These are phyloP conservation scores for Apodemia hepburni DNA, from an alignment of 2,888 invertebrate genomes.

Conservation along the genomic window DNA sequence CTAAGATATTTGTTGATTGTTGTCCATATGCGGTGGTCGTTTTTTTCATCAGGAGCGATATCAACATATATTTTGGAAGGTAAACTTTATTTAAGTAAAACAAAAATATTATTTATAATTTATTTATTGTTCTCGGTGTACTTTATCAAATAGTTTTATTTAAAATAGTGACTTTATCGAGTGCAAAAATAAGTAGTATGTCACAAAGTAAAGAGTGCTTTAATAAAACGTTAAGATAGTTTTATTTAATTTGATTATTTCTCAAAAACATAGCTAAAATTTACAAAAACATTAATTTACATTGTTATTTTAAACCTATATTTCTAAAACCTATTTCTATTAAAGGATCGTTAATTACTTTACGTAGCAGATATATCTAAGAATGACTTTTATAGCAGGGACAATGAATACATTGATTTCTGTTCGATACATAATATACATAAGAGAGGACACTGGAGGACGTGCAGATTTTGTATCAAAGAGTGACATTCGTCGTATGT, in stretches of 20 bases:
- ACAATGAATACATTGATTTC: background rate
- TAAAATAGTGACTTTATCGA: constrained; percentile 73
- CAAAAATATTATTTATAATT: constrained; percentile 44
- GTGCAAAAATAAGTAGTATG: constrained; percentile 71
- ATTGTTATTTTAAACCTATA: background rate
- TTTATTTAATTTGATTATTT: constrained; percentile 1
- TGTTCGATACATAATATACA: background rate
- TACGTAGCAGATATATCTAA: background rate
- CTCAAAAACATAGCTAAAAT: background rate
- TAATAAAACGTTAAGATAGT: constrained; percentile 28
- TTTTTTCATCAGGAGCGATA: too few species aligned
- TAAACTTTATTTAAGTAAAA: constrained; percentile 41
- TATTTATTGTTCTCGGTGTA: constrained; percentile 72
- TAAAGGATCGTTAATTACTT: background rate
- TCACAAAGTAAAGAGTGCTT: constrained; percentile 68
- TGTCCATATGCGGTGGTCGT: too few species aligned
- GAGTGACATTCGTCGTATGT: too few species aligned
- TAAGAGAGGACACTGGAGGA: too few species aligned
- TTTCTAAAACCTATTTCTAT: background rate
- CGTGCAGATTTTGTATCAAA: too few species aligned
- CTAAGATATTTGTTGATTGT: too few species aligned
- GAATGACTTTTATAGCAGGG: constrained; percentile 13
- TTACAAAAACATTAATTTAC: constrained; percentile 8
- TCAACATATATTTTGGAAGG: too few species aligned
- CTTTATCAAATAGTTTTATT: constrained; percentile 62